These are phyloP conservation scores for Metridium senile DNA, from an alignment of 92 coral and sea anemone genomes.

Conservation along the genomic window DNA sequence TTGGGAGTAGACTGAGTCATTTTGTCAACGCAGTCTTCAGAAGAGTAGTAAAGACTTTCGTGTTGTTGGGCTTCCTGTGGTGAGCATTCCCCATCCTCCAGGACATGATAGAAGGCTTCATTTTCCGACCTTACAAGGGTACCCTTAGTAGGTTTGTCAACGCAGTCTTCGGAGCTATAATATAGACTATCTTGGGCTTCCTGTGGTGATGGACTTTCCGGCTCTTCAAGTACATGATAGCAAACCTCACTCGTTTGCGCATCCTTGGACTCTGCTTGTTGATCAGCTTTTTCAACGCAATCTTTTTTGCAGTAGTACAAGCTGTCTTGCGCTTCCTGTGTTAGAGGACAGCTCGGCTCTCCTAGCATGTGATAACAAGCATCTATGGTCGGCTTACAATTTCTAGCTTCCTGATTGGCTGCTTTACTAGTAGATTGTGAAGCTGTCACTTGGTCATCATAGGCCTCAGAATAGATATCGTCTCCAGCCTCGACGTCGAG, in stretches of 20 bases:
- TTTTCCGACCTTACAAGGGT: background rate
- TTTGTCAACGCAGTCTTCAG: slow-evolving; percentile 9
- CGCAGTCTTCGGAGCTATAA: slow-evolving; percentile 1
- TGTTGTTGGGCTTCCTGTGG: background rate
- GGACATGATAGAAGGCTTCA: background rate
- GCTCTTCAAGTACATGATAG: slow-evolving; percentile 7
- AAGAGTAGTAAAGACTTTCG: slow-evolving; percentile 2
- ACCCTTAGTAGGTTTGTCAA: background rate
- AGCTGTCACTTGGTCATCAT: background rate
- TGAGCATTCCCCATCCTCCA: background rate
- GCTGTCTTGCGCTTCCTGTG: slow-evolving; percentile 2
- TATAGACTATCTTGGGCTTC: slow-evolving; percentile 5
- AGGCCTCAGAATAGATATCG: background rate
- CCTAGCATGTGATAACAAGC: slow-evolving; percentile 3
- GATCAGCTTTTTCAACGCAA: no score
- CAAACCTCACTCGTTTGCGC: no score
- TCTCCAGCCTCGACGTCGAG: background rate
- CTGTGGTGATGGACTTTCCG: slow-evolving; percentile 13
- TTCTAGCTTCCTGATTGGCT: background rate
- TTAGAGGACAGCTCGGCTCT: background rate
- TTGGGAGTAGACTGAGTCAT: background rate
- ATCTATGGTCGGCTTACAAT: background rate
- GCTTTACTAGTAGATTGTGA: background rate
- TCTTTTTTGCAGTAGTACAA: background rate
- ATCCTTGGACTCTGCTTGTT: no score